Conservation (phyloP, 1,140 invertebrate genomes). For the Maniola jurtina region DNA sequence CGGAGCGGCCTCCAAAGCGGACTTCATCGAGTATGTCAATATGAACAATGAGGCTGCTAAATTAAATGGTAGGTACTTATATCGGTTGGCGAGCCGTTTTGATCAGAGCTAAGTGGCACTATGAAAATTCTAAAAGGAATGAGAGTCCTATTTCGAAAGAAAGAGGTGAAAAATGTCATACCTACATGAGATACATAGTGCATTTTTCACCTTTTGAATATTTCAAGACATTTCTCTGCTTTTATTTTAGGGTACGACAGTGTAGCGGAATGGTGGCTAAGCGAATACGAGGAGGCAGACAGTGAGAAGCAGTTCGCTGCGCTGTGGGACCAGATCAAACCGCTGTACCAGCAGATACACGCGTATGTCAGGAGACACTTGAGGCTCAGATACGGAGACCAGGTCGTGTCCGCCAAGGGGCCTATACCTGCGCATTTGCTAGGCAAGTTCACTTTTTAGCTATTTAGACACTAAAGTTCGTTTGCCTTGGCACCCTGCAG, state of each 20-base stretch:
- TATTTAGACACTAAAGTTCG: background rate
- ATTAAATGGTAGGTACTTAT: constrained; percentile 81
- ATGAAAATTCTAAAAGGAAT: too few relatives aligned
- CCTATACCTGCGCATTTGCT: constrained; percentile 94
- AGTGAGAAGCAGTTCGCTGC: constrained; percentile 77
- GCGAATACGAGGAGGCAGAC: constrained; percentile 74
- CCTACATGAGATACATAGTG: too few relatives aligned
- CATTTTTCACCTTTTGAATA: too few relatives aligned
- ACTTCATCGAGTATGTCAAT: constrained; percentile 84
- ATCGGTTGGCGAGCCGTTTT: too few relatives aligned
- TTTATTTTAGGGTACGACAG: constrained; percentile 56
- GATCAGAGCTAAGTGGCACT: too few relatives aligned
- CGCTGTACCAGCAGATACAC: constrained; percentile 92
- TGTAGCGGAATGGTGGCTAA: constrained; percentile 74
- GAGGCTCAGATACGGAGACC: constrained; percentile 84
- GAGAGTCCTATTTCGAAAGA: too few relatives aligned
- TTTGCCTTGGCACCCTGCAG: too few relatives aligned
- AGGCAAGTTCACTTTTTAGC: constrained; percentile 68
- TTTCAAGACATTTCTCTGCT: constrained; percentile 4
- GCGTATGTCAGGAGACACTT: constrained; percentile 90
- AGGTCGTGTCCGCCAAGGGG: constrained; percentile 83
- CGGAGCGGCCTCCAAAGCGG: constrained; percentile 84
- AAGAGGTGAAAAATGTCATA: too few relatives aligned
- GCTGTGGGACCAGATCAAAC: constrained; percentile 83
- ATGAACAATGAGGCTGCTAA: constrained; percentile 89